Percentiles rank a stretch among this genome's conserved stretches.
phyloP scores from a whole-genome alignment of 2,888 invertebrate genomes.

The Chrysopilus asiliformis region DNA sequence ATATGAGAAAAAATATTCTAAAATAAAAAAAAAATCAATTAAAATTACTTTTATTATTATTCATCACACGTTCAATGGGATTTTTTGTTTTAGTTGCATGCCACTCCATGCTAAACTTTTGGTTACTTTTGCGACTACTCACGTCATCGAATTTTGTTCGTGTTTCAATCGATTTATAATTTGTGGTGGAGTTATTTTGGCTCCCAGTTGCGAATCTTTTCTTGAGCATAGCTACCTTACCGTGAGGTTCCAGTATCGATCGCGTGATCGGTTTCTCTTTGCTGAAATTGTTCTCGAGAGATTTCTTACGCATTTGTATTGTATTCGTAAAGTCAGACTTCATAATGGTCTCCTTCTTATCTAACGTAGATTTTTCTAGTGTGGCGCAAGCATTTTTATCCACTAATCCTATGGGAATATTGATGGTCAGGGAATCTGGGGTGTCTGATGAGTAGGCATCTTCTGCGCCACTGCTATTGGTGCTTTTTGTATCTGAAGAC shows the following conservation, averaged over 20 bases:
- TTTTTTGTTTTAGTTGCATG: constrained; percentile 15
- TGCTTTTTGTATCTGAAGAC: no score
- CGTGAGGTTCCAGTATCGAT: constrained; percentile 22
- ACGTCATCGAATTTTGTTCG: constrained; percentile 15
- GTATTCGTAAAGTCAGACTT: constrained; percentile 35
- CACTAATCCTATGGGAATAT: no score
- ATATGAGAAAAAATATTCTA: constrained; percentile 2
- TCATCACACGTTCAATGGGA: constrained; percentile 22
- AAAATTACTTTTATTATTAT: constrained; percentile 21
- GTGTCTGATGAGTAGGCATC: neutral
- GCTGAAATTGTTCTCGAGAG: constrained; percentile 28
- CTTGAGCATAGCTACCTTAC: constrained; percentile 33
- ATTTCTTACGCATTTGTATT: constrained; percentile 34
- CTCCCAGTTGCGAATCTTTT: constrained; percentile 22
- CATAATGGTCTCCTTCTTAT: constrained; percentile 26
- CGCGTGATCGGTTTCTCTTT: constrained; percentile 27
- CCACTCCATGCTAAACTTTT: constrained; percentile 7
- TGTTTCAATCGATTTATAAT: constrained; percentile 19
- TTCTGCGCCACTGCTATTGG: no score
- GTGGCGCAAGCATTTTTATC: constrained; percentile 5
- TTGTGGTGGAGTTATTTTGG: constrained; percentile 6
- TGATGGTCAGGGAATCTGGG: constrained; percentile 6
- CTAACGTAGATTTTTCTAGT: neutral
- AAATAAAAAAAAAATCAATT: constrained; percentile 3
- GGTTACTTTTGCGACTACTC: constrained; percentile 7